These are phyloP conservation scores for Premnoplex brunnescens DNA, from an alignment of 2,797 vertebrate genomes.

Conservation along the genomic window DNA sequence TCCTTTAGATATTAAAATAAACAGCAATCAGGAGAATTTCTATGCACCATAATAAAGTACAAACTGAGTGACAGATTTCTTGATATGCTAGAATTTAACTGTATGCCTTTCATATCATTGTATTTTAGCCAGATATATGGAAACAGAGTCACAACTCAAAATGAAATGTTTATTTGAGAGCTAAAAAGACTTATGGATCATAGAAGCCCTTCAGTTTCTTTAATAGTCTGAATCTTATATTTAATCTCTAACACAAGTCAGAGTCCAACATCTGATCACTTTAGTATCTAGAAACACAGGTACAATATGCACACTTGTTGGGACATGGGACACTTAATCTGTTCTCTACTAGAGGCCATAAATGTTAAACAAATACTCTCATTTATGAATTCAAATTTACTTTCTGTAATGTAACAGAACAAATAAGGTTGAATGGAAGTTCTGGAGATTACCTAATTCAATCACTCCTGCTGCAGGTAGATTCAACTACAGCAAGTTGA, in stretches of 20 bases:
- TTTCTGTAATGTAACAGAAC: background rate
- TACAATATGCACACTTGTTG: background rate
- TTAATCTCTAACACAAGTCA: background rate
- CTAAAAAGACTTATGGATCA: background rate
- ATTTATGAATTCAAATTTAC: background rate
- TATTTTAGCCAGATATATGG: background rate
- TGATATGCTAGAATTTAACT: background rate
- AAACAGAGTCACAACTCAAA: background rate
- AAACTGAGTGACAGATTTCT: background rate
- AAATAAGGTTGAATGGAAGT: background rate
- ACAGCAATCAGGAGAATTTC: background rate
- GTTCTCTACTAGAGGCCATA: background rate
- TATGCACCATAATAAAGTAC: background rate
- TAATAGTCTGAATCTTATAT: background rate
- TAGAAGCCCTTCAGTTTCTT: background rate
- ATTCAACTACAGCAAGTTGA: no score
- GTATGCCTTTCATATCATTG: background rate
- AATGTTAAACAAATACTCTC: background rate
- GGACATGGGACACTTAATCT: background rate
- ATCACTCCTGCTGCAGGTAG: no score
- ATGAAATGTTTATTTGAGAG: background rate
- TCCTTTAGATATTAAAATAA: background rate
- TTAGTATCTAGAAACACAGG: background rate
- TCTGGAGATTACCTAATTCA: background rate
- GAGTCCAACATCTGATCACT: background rate